phyloP scores from a whole-genome alignment of 2,888 invertebrate genomes.

The Leptinotarsa haldemani region DNA sequence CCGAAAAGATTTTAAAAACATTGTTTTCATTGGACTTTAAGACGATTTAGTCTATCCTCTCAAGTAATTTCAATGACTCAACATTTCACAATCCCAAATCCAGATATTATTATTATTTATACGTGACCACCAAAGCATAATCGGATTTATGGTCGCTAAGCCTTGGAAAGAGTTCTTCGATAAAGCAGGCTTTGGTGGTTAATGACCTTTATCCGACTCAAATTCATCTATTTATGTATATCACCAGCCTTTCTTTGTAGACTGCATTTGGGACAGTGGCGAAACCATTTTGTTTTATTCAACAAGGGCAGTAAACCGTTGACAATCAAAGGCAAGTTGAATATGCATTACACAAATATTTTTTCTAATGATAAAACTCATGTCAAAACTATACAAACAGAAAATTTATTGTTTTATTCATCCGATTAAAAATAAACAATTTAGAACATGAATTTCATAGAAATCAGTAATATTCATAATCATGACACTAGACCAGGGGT shows the following conservation, averaged over 20 bases:
- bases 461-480: too few species aligned
- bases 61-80: neutral
- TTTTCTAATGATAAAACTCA: too few species aligned
- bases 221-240: conserved; percentile 10
- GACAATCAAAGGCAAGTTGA: too few species aligned
- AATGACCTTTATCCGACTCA: conserved; percentile 2
- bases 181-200: conserved; percentile 9
- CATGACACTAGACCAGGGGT: too few species aligned
- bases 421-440: too few species aligned
- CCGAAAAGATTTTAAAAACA: too few species aligned
- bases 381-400: too few species aligned
- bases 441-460: too few species aligned
- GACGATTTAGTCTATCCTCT: neutral
- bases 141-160: conserved; percentile 17
- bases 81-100: neutral
- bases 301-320: too few species aligned
- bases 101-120: conserved; percentile 10
- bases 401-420: too few species aligned
- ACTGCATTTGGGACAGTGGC: conserved; percentile 4
- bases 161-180: conserved; percentile 8
- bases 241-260: conserved; percentile 1
- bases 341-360: too few species aligned
- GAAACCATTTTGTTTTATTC: neutral
- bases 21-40: neutral
- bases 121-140: conserved; percentile 15